Percentiles rank a stretch among this genome's conserved stretches.
phyloP scores from a whole-genome alignment of 1,140 invertebrate species.

The Macrotrachela quadricornifera region DNA sequence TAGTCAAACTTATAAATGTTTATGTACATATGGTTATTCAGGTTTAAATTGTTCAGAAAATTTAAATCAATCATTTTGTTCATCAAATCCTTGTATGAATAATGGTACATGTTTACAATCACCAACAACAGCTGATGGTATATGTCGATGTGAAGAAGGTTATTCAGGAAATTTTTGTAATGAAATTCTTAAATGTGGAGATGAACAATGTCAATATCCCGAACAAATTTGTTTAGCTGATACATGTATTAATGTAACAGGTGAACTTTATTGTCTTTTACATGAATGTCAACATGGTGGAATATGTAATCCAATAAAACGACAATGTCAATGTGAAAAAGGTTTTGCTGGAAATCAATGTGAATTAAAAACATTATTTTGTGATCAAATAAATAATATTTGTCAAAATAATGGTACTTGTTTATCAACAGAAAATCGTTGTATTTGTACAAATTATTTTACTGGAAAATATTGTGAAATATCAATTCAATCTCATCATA shows the following conservation, averaged over 20 bases:
- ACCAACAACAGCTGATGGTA: conserved; percentile 17
- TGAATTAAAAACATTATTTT: conserved; percentile 54
- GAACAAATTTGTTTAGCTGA: too few relatives aligned
- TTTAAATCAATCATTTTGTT: conserved; percentile 8
- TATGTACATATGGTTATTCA: background rate
- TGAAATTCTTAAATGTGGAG: too few relatives aligned
- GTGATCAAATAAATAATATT: conserved; percentile 1
- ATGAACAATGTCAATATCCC: too few relatives aligned
- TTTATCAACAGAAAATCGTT: conserved; percentile 21
- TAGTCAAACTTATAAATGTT: conserved; percentile 35
- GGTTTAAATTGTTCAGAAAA: conserved; percentile 9
- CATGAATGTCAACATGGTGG: too few relatives aligned
- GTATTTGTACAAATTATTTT: conserved; percentile 69
- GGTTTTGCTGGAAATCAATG: conserved; percentile 81
- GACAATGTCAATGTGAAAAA: conserved; percentile 49
- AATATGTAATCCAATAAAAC: too few relatives aligned
- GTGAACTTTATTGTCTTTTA: too few relatives aligned
- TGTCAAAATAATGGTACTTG: conserved; percentile 18
- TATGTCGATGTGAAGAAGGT: conserved; percentile 9
- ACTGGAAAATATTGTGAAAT: conserved; percentile 84
- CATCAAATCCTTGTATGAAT: conserved; percentile 59
- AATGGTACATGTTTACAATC: conserved; percentile 52
- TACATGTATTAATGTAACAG: too few relatives aligned
- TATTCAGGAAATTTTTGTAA: conserved; percentile 2
- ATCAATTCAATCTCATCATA: conserved; percentile 13